These are phyloP conservation scores for Sesamia inferens DNA, from an alignment of 2,888 invertebrate species.

Conservation along the genomic window DNA sequence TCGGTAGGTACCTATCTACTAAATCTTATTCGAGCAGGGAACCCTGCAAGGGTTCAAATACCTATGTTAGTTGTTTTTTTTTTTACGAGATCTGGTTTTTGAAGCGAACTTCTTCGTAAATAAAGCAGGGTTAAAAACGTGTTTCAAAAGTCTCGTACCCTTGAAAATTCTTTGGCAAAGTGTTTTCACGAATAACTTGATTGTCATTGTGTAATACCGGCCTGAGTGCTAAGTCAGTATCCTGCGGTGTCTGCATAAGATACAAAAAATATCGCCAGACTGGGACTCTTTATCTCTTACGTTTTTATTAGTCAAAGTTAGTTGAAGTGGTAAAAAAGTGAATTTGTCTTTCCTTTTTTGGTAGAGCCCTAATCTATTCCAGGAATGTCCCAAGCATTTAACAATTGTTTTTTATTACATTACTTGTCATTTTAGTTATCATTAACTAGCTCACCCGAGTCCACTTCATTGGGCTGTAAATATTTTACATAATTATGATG, in stretches of 20 bases:
- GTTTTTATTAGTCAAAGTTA: conserved; percentile 45
- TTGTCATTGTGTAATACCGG: conserved; percentile 21
- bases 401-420: conserved; percentile 1
- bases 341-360: conserved; percentile 11
- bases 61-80: conserved; percentile 14
- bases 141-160: conserved; percentile 22
- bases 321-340: conserved; percentile 24
- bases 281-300: conserved; percentile 29
- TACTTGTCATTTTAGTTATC: not conserved
- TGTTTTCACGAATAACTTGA: conserved; percentile 39
- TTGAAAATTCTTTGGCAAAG: conserved; percentile 35
- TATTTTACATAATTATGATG: no score
- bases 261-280: conserved; percentile 34
- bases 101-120: conserved; percentile 23
- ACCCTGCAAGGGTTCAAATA: conserved; percentile 10
- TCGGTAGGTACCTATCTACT: not conserved
- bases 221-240: conserved; percentile 17
- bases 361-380: conserved; percentile 22
- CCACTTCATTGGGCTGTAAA: no score
- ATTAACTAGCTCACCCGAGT: no score
- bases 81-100: conserved; percentile 33
- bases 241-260: conserved; percentile 23
- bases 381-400: conserved; percentile 11
- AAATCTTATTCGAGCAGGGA: not conserved
- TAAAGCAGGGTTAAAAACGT: conserved; percentile 37